Conservation (phyloP, 2,113 vertebrate species). For the Peromyscus californicus region DNA sequence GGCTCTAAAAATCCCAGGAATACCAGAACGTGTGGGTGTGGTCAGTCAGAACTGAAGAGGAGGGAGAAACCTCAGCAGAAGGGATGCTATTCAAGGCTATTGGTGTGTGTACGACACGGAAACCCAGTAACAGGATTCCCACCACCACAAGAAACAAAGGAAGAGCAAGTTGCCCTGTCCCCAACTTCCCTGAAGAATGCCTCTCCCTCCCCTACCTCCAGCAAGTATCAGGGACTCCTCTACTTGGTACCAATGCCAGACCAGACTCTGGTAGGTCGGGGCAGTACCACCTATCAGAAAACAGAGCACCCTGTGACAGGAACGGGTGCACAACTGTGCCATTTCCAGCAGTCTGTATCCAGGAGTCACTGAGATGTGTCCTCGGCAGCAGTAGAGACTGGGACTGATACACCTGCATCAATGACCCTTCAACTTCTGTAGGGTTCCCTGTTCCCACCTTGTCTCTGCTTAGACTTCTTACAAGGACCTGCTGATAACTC, state of each 20-base stretch:
- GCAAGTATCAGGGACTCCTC: background rate
- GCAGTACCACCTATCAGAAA: background rate
- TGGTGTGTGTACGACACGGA: background rate
- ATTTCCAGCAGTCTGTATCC: background rate
- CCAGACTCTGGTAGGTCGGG: too few relatives aligned
- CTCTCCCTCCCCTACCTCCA: background rate
- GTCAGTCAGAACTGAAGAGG: background rate
- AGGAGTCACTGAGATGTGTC: background rate
- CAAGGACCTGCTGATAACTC: background rate
- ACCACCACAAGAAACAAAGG: background rate
- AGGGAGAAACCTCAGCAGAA: background rate
- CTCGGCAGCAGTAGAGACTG: background rate
- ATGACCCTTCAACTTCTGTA: background rate
- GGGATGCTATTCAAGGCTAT: background rate
- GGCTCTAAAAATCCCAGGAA: background rate
- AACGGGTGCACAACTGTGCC: background rate
- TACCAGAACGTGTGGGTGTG: background rate
- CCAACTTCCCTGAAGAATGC: fast-evolving
- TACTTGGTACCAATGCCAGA: background rate
- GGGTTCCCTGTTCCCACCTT: background rate
- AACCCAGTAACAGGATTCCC: background rate
- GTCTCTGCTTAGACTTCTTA: background rate
- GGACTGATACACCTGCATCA: background rate
- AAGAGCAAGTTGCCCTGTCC: fast-evolving
- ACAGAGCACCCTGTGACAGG: too few relatives aligned